A percentile compares a stretch with the other conserved stretches of the same genome.
phyloP scores from a whole-genome alignment of 2,888 invertebrate genomes.

The Pseudococcus viburni region DNA sequence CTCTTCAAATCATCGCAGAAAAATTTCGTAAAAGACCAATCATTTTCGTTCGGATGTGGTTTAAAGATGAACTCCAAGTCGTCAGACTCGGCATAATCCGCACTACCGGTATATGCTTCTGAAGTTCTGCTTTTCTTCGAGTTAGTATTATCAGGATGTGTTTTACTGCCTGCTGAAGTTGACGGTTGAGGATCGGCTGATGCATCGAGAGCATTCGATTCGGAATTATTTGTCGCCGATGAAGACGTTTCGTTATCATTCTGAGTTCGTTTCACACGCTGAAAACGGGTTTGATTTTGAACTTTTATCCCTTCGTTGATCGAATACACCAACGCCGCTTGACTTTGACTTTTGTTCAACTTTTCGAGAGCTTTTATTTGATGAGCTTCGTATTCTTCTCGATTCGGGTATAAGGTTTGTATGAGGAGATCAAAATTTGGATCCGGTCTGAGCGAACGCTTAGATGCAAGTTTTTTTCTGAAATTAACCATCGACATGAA shows the following conservation, averaged over 20 bases:
- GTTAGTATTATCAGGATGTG: background rate
- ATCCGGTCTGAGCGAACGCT: slow-evolving; percentile 94
- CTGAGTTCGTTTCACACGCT: slow-evolving; percentile 78
- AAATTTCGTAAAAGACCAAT: slow-evolving; percentile 70
- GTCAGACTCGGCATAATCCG: slow-evolving; percentile 50
- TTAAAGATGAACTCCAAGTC: slow-evolving; percentile 97
- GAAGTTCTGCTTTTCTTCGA: slow-evolving; percentile 12
- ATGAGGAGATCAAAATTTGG: slow-evolving; percentile 98
- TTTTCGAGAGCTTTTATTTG: slow-evolving; percentile 92
- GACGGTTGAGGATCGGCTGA: slow-evolving; percentile 58
- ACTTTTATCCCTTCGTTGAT: slow-evolving; percentile 95
- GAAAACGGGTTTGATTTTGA: slow-evolving; percentile 90
- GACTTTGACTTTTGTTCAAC: slow-evolving; percentile 92
- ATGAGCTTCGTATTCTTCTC: slow-evolving; percentile 97
- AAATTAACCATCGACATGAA: background rate
- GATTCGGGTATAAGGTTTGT: slow-evolving; percentile 96
- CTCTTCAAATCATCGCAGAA: slow-evolving; percentile 86
- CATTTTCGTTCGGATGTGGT: slow-evolving; percentile 93
- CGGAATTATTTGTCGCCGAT: slow-evolving; percentile 39
- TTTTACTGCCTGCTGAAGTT: slow-evolving; percentile 46
- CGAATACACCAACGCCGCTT: slow-evolving; percentile 91
- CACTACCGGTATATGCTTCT: slow-evolving; percentile 42
- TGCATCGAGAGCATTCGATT: background rate
- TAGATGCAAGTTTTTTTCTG: slow-evolving; percentile 93
- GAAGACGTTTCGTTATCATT: slow-evolving; percentile 62